A percentile compares a stretch with the other conserved stretches of the same genome.
Conservation (phyloP, 2,113 vertebrate species). For the Alligator sinensis region DNA sequence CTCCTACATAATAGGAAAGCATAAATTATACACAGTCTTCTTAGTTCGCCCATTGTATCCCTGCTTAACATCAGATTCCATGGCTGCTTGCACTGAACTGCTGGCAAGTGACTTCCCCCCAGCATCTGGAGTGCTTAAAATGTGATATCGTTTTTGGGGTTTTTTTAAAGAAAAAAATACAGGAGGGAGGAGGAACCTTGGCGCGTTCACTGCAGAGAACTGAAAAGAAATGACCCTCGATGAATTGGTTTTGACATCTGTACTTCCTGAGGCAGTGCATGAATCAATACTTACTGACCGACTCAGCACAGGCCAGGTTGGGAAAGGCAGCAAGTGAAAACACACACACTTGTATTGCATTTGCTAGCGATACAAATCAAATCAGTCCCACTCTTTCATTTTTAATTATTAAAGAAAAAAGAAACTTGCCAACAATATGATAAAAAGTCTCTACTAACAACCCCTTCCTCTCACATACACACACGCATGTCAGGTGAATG, state of each 20-base stretch:
- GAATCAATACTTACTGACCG: slow-evolving; percentile 46
- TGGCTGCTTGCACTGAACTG: background rate
- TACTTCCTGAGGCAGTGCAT: slow-evolving; percentile 4
- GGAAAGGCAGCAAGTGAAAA: background rate
- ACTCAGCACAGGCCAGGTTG: background rate
- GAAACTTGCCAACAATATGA: background rate
- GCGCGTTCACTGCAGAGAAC: rapidly evolving
- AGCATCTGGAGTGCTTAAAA: background rate
- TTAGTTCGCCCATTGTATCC: background rate
- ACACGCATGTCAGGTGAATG: background rate
- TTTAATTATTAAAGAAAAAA: slow-evolving; percentile 14
- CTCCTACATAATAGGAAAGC: background rate
- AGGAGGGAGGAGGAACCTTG: background rate
- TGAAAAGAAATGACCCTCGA: slow-evolving; percentile 18
- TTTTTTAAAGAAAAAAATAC: background rate
- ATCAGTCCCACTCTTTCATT: background rate
- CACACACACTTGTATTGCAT: background rate
- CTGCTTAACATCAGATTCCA: background rate
- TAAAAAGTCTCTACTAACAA: background rate
- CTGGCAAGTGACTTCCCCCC: background rate
- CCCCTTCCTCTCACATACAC: background rate
- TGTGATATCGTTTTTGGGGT: rapidly evolving
- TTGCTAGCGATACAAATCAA: background rate
- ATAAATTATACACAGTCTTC: background rate
- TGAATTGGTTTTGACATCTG: slow-evolving; percentile 28